Evolutionary conservation across 1,140 invertebrate species (phyloP).

Genomic region (Cydia fagiglandana): DNA sequence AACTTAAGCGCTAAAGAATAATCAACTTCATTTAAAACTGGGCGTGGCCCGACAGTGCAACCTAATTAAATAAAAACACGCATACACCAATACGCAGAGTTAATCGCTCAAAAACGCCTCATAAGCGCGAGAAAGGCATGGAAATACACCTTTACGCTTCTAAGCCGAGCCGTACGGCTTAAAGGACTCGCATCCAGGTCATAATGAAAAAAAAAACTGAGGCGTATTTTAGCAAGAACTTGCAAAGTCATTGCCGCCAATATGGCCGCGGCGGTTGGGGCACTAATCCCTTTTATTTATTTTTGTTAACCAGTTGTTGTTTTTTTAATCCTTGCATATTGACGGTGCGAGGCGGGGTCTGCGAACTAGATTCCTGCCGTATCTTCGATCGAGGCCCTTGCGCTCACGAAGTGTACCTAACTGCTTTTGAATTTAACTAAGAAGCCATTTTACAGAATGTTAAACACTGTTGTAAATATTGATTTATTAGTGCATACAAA

Average conservation of each 20-base stretch:
- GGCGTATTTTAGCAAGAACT: constrained; percentile 42
- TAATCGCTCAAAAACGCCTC: neutral
- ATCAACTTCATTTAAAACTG: constrained; percentile 26
- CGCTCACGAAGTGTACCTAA: constrained; percentile 11
- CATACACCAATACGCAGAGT: constrained; percentile 9
- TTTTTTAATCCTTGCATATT: constrained; percentile 63
- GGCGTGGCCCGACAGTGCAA: constrained; percentile 27
- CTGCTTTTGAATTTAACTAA: constrained; percentile 19
- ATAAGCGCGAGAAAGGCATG: neutral
- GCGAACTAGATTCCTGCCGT: constrained; percentile 27
- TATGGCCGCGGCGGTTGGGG: constrained; percentile 36
- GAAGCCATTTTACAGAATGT: neutral
- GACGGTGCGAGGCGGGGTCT: constrained; percentile 35
- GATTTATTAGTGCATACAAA: too few species aligned
- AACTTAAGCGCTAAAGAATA: constrained; percentile 11
- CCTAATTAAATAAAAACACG: constrained; percentile 32
- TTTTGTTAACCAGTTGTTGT: constrained; percentile 55
- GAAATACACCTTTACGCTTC: neutral
- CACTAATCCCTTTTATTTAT: constrained; percentile 68
- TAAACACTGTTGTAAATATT: neutral
- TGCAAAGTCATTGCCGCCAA: constrained; percentile 67
- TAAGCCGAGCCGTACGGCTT: neutral
- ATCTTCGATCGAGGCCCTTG: constrained; percentile 28
- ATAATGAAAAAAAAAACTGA: neutral
- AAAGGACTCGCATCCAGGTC: neutral